Evolutionary conservation across 2,888 invertebrate species (phyloP).

Genomic region (Pyrrhia umbra): DNA sequence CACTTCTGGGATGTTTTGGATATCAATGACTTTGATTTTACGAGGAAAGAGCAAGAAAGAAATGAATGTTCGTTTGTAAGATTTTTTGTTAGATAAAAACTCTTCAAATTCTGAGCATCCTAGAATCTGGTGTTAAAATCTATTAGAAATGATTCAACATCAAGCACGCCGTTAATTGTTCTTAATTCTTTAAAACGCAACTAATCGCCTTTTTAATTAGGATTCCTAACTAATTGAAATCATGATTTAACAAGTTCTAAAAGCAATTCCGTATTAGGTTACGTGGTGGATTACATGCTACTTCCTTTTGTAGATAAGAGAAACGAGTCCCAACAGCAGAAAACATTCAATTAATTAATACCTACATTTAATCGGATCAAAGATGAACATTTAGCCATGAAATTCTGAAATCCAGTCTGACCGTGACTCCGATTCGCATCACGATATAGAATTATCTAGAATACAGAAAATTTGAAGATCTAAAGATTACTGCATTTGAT

Average conservation of each 20-base stretch:
- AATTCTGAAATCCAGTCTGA: constrained; percentile 24
- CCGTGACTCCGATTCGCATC: constrained; percentile 33
- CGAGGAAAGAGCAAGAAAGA: too few relatives aligned
- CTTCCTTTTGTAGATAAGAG: neutral
- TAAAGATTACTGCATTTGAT: constrained; percentile 10
- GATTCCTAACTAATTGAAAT: constrained; percentile 29
- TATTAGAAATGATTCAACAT: constrained; percentile 13
- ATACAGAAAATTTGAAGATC: constrained; percentile 17
- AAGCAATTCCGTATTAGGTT: neutral
- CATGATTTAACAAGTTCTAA: constrained; percentile 10
- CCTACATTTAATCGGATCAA: neutral
- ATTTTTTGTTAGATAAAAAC: too few relatives aligned
- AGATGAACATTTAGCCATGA: constrained; percentile 10
- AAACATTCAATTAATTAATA: neutral
- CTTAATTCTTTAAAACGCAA: constrained; percentile 27
- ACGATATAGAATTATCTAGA: constrained; percentile 28
- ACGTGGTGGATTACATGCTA: neutral
- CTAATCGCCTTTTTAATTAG: constrained; percentile 48
- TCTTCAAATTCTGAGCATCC: neutral
- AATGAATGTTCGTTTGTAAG: too few relatives aligned
- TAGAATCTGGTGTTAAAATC: neutral
- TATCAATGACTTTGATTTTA: constrained; percentile 5
- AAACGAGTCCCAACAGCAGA: neutral
- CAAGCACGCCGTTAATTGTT: constrained; percentile 33
- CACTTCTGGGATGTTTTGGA: constrained; percentile 3